A percentile compares a stretch with the other conserved stretches of the same genome.
Evolutionary conservation across 2,888 invertebrate genomes (phyloP).

Genomic region (Cataglyphis rosenhaueri): DNA sequence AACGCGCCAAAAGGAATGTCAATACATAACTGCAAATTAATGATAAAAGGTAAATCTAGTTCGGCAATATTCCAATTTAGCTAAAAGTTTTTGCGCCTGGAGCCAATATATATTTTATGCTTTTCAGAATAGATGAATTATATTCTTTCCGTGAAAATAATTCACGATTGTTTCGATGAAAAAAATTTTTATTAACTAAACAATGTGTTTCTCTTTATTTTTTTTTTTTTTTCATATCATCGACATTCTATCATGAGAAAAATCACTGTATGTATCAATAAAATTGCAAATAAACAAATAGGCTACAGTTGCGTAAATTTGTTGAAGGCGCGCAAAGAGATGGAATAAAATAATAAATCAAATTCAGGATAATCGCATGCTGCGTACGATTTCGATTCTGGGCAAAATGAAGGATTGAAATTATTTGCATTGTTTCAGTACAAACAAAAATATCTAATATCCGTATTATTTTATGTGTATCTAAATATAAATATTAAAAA

Average conservation of each 20-base stretch:
- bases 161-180: conserved; percentile 38
- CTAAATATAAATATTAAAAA: not conserved
- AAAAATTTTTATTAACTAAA: conserved; percentile 33
- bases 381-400: not conserved
- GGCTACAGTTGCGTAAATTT: conserved; percentile 15
- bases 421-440: not conserved
- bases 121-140: conserved; percentile 35
- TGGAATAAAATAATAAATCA: conserved; percentile 32
- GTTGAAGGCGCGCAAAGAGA: not conserved
- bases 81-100: conserved; percentile 61
- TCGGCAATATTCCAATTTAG: conserved; percentile 60
- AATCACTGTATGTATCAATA: conserved; percentile 1
- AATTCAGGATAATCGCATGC: conserved; percentile 13
- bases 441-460: conserved; percentile 11
- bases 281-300: conserved; percentile 17
- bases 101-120: conserved; percentile 48
- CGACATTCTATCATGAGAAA: not conserved
- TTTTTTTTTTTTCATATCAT: not conserved
- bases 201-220: not conserved
- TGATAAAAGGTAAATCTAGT: conserved; percentile 53
- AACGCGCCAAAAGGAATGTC: not conserved
- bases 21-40: conserved; percentile 20
- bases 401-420: not conserved
- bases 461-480: not conserved
- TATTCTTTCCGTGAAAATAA: conserved; percentile 33